Evolutionary conservation across 2,888 invertebrate genomes (phyloP), one percentile per base, ranked within the genome.

Genomic region (Cosmia pyralina): DNA sequence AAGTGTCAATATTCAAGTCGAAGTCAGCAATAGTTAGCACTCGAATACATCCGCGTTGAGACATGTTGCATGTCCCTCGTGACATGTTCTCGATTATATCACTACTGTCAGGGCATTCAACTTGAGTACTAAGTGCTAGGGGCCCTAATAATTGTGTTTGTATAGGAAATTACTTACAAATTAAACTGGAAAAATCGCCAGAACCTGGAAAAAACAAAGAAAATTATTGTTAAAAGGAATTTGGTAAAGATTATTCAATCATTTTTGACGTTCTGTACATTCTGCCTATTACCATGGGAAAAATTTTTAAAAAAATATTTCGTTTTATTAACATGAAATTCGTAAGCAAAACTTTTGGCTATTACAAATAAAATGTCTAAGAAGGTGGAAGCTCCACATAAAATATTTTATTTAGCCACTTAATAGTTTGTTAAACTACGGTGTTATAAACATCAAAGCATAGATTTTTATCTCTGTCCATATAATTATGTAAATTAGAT

Each of bases 401-500:
- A 44, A 52, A 5, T 2, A 19, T 48, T 71, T 34, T 41, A 72
- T 44, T 13, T 28, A 28, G 6, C 41, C 48, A 41, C 15, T n/a
- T 57, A 57, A 48, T 72, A 17, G 15, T 72, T 63, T 53, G 0
- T 22, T n/a, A 50, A 62, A 38, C 55, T 41, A 52, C 28, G 46
- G 34, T 19, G 15, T 38, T 46, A 55, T 4, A 66, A 44, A 74
- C 19, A 52, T 57, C 28, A 80, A 65, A 41, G 13, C 44, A 41
- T 4, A 69, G 68, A 80, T 80, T 46, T 19, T 13, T 58, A 66
- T 75, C 69, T 34, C 15, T 5, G 22, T 17, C 76, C 53, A 76
- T 34, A 79, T 22, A 64, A 64, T 17, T 72, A 77, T 79, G 79
- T 28, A 60, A 76, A 76, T 79, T 38, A 50, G 11, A 71, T 77